Conservation (phyloP, 2,113 vertebrate genomes). For the Dolichallabes microphthalmus region DNA sequence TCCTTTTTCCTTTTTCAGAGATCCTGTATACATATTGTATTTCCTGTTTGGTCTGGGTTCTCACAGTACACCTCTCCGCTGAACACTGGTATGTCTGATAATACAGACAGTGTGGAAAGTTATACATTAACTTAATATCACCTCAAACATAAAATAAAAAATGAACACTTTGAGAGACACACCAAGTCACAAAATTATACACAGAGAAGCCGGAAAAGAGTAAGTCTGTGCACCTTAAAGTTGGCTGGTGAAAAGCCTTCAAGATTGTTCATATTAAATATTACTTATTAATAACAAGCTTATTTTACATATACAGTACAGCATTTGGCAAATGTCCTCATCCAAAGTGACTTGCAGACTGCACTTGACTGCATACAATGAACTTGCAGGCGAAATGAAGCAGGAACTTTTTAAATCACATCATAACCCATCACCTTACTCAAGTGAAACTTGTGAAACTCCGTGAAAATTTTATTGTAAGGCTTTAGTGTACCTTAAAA, state of each 20-base stretch:
- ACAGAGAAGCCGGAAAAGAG: background rate
- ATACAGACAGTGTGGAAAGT: constrained; percentile 40
- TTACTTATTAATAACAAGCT: background rate
- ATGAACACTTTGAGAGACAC: background rate
- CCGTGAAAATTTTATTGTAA: background rate
- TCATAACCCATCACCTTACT: background rate
- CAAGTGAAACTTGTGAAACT: background rate
- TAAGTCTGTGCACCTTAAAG: background rate
- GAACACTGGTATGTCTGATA: constrained; percentile 17
- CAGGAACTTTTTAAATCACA: background rate
- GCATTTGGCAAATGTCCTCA: background rate
- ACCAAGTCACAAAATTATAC: background rate
- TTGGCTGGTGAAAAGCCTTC: background rate
- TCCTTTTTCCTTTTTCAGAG: background rate
- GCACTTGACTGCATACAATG: background rate
- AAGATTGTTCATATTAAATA: background rate
- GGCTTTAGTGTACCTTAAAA: background rate
- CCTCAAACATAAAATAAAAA: no score
- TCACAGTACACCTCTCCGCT: constrained; percentile 27
- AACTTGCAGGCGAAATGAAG: background rate
- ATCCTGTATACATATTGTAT: constrained; percentile 44
- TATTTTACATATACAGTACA: background rate
- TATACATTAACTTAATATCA: constrained; percentile 45
- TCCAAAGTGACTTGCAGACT: background rate
- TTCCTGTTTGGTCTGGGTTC: constrained; percentile 60